phyloP scores from a whole-genome alignment of 2,797 vertebrate species.

The Lepilemur ruficaudatus region DNA sequence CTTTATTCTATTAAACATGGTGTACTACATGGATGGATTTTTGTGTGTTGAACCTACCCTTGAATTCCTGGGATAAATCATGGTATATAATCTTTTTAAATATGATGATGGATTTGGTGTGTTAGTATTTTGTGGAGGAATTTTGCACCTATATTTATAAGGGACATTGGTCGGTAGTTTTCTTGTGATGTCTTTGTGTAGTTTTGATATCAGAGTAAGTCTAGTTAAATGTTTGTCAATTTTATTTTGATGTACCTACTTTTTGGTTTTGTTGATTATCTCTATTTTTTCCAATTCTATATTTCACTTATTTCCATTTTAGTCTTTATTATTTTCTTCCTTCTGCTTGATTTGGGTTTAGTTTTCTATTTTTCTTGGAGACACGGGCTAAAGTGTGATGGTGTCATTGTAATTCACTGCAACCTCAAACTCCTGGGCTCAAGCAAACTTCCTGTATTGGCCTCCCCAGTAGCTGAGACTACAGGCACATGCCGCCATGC shows the following conservation, averaged over 20 bases:
- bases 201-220: neutral
- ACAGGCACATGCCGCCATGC: neutral
- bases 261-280: constrained; percentile 7
- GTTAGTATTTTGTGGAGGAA: neutral
- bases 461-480: neutral
- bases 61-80: neutral
- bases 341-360: neutral
- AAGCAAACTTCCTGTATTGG: neutral
- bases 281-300: neutral
- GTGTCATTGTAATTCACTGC: neutral
- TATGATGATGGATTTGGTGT: neutral
- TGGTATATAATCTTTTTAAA: neutral
- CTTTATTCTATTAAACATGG: neutral
- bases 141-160: neutral
- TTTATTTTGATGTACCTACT: neutral
- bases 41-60: neutral
- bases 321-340: neutral
- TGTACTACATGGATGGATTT: neutral
- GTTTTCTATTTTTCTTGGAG: neutral
- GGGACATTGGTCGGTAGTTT: neutral
- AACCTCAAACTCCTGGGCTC: neutral
- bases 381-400: neutral
- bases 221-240: neutral
- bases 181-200: neutral
- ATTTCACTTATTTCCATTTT: neutral